Percentiles rank a stretch among this genome's conserved stretches.
Evolutionary conservation across 2,797 vertebrate genomes (phyloP).

Genomic region (Ctenochaetus hawaiiensis): DNA sequence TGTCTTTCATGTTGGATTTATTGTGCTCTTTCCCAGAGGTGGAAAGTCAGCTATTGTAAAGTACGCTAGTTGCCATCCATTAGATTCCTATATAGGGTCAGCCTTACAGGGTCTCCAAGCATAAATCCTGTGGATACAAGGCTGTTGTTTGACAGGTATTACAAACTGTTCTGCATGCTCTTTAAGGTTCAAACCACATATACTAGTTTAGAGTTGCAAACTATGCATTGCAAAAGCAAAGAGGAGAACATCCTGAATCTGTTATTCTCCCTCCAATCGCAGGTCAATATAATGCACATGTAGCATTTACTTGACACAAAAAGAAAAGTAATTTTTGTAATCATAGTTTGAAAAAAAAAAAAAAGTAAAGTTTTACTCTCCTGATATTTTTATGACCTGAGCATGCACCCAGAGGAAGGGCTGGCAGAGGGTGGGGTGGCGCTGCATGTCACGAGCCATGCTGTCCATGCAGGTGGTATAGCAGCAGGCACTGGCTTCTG

Average conservation of each 20-base stretch:
- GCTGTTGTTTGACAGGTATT: conserved; percentile 77
- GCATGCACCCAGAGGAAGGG: conserved; percentile 73
- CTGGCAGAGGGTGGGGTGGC: conserved; percentile 48
- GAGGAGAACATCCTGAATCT: conserved; percentile 64
- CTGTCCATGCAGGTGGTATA: conserved; percentile 63
- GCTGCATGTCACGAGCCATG: conserved; percentile 24
- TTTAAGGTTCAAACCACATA: conserved; percentile 80
- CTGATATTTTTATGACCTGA: conserved; percentile 76
- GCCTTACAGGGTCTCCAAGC: conserved; percentile 70
- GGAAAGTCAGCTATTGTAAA: conserved; percentile 77
- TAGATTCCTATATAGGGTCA: conserved; percentile 73
- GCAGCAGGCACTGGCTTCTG: conserved; percentile 55
- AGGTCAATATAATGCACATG: conserved; percentile 79
- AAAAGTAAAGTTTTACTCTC: conserved; percentile 64
- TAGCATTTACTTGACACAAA: conserved; percentile 79
- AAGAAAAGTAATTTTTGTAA: conserved; percentile 75
- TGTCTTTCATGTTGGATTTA: conserved; percentile 79
- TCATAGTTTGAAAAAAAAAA: conserved; percentile 69
- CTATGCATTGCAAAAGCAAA: conserved; percentile 85
- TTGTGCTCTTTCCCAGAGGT: conserved; percentile 67
- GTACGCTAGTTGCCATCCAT: conserved; percentile 78
- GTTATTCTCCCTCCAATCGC: conserved; percentile 65
- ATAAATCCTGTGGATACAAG: conserved; percentile 66
- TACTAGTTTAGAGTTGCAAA: conserved; percentile 80
- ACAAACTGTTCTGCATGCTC: conserved; percentile 83